Evolutionary conservation across 2,888 invertebrate species (phyloP), one percentile per base, ranked within the genome.

Genomic region (Amphiduros pacificus): DNA sequence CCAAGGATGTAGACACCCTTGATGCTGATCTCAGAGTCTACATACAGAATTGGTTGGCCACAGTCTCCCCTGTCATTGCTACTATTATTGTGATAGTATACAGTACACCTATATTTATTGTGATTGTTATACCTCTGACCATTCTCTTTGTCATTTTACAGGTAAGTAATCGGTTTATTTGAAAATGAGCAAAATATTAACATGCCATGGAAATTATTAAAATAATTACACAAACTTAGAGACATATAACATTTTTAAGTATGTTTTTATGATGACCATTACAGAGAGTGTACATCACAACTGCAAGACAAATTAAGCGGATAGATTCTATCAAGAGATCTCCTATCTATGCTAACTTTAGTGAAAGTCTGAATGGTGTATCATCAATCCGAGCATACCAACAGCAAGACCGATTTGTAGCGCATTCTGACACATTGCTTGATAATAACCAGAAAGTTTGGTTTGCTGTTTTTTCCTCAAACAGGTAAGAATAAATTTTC

Each of bases 321-420:
- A 84, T 97, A 62, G 94, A 95, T 81, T 94, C 94, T 0, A 89
- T 95, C 0, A 92, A 93, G 0, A 87, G 94, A 61, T 96, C 96
- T 31, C 97, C 96, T 1, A 93, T 97, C 76, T 96, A 94, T 84
- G 93, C 94, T 14, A 94, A 94, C 84, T 95, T 97, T 77, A 90
- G 93, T 31, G 97, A 98, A 85, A 93, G 92, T 50, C 89, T 97
- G 52, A 90, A 91, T 4, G 85, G 85, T 41, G 78, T 81, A 9
- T 71, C 77, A 14, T 90, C 91, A 0, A 94, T 95, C 70, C 86
- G 94, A 73, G 94, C 95, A 1, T 95, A 91, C 76, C 86, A 87
- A 31, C 90, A 91, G 28, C 87, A 90, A 71, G 84, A 89, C 5
- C 87, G 93, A 78, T 97, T 97, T 79, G 89, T 94, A 17, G 44